phyloP scores from a whole-genome alignment of 2,797 vertebrate genomes.

The Tachyglossus aculeatus region DNA sequence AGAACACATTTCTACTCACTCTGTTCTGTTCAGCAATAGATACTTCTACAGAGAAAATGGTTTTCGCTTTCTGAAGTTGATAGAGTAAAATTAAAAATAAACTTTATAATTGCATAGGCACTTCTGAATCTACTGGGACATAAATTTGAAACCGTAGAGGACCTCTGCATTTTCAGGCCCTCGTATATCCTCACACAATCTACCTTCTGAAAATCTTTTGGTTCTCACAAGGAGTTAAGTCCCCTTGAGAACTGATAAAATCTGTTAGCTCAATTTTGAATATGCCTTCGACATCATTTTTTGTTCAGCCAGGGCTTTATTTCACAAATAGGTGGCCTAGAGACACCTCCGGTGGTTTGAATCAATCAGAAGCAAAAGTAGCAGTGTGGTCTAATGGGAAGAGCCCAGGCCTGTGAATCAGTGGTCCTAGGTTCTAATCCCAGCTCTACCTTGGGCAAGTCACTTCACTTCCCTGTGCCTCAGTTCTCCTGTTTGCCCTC shows the following conservation, averaged over 20 bases:
- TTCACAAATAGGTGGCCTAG: too few relatives aligned
- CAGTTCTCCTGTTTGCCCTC: too few relatives aligned
- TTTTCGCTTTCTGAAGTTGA: not conserved
- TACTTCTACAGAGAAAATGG: not conserved
- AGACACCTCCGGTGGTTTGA: too few relatives aligned
- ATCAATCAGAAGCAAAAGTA: too few relatives aligned
- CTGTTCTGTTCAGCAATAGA: not conserved
- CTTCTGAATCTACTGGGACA: not conserved
- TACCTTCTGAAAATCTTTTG: not conserved
- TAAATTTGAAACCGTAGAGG: not conserved
- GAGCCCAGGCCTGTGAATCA: too few relatives aligned
- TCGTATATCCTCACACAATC: not conserved
- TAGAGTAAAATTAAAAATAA: conserved; percentile 22
- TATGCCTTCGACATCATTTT: not conserved
- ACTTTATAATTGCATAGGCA: not conserved
- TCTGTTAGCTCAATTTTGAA: not conserved
- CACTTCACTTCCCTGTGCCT: too few relatives aligned
- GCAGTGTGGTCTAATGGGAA: too few relatives aligned
- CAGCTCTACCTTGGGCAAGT: too few relatives aligned
- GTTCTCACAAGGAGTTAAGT: not conserved
- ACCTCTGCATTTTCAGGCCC: not conserved
- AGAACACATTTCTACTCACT: conserved; percentile 4
- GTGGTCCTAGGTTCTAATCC: too few relatives aligned
- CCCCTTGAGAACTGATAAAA: not conserved
- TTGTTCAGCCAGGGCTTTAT: not conserved